These are phyloP conservation scores for Probaryconus sp. DNA, from an alignment of 1,140 invertebrate species.

Conservation along the genomic window DNA sequence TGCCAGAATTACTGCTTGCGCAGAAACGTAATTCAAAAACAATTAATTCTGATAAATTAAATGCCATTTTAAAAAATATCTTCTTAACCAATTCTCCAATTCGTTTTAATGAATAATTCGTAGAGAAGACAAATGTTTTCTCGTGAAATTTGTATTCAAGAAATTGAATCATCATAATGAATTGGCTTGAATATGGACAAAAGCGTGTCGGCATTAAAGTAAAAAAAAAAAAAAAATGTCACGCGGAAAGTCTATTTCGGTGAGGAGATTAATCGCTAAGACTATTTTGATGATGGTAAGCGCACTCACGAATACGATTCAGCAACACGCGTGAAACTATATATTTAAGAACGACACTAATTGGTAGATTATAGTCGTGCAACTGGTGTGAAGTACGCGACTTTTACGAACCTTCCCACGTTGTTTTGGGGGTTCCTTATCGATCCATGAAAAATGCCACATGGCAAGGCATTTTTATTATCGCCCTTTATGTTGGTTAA, in stretches of 20 bases:
- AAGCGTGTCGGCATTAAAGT: not conserved
- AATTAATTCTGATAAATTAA: too few relatives aligned
- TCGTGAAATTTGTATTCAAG: too few relatives aligned
- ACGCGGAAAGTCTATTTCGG: constrained; percentile 34
- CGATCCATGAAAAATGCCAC: constrained; percentile 26
- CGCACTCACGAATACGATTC: constrained; percentile 11
- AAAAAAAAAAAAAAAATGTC: constrained; percentile 30
- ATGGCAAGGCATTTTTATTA: too few relatives aligned
- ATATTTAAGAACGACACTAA: constrained; percentile 50
- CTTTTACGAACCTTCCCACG: not conserved
- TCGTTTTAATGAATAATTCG: too few relatives aligned
- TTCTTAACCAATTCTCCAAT: too few relatives aligned
- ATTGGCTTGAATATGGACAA: constrained; percentile 11
- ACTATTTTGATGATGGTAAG: constrained; percentile 34
- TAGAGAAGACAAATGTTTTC: too few relatives aligned
- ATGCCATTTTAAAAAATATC: too few relatives aligned
- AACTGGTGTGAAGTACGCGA: constrained; percentile 3
- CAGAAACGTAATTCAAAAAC: too few relatives aligned
- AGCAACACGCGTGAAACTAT: constrained; percentile 28
- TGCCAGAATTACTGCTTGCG: too few relatives aligned
- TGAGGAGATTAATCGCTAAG: constrained; percentile 27
- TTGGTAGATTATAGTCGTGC: constrained; percentile 44
- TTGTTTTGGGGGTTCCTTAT: constrained; percentile 5
- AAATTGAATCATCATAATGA: constrained; percentile 23
- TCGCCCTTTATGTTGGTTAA: too few relatives aligned